A percentile compares a stretch with the other conserved stretches of the same genome.
Evolutionary conservation across 2,797 vertebrate species (phyloP).

Genomic region (Falco biarmicus): DNA sequence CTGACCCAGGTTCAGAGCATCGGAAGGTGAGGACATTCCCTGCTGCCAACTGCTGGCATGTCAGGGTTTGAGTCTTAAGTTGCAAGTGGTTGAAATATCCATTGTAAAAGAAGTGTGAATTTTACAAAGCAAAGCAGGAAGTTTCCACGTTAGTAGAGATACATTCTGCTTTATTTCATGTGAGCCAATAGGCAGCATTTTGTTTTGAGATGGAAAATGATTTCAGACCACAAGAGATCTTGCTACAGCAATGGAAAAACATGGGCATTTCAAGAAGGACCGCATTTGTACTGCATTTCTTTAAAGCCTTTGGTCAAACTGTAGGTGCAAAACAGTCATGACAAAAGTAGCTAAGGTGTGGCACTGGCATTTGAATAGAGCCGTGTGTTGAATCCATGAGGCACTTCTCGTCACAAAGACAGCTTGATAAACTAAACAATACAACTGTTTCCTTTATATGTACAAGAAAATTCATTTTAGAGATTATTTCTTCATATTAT

Average conservation of each 20-base stretch:
- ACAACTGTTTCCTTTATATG: background rate
- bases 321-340: background rate
- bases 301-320: background rate
- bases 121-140: background rate
- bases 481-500: background rate
- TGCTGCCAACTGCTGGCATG: background rate
- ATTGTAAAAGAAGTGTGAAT: background rate
- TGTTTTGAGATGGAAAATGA: background rate
- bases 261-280: background rate
- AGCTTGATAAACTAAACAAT: background rate
- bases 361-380: background rate
- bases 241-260: background rate
- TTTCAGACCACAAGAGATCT: background rate
- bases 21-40: background rate
- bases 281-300: background rate
- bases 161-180: background rate
- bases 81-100: background rate
- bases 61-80: background rate
- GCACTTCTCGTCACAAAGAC: background rate
- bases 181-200: background rate
- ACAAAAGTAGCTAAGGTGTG: background rate
- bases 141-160: background rate
- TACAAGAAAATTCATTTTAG: background rate
- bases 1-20: background rate
- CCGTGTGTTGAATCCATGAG: background rate